Evolutionary conservation across 2,888 invertebrate genomes (phyloP).

Genomic region (Patella ulyssiponensis): DNA sequence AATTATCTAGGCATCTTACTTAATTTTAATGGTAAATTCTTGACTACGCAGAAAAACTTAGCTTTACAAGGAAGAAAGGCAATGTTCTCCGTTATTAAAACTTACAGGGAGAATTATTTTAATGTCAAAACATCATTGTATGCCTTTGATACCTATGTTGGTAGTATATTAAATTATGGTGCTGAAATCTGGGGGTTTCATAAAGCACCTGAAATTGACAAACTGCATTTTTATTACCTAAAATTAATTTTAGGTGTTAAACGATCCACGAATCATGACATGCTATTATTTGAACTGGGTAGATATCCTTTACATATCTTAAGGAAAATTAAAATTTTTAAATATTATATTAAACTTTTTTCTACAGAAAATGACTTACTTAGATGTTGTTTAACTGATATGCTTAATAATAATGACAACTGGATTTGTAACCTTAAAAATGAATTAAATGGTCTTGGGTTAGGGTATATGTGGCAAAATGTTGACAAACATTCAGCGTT

Average conservation of each 20-base stretch:
- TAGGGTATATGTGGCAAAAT: not conserved
- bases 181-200: constrained; percentile 16
- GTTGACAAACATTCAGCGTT: not conserved
- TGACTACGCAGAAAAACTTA: not conserved
- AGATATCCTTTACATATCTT: not conserved
- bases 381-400: not conserved
- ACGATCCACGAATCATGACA: constrained; percentile 1
- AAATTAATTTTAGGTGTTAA: constrained; percentile 11
- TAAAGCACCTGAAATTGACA: constrained; percentile 10
- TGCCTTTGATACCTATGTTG: constrained; percentile 15
- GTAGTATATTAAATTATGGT: constrained; percentile 12
- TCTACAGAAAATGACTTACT: not conserved
- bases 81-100: constrained; percentile 4
- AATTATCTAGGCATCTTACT: not conserved
- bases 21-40: constrained; percentile 4
- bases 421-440: constrained; percentile 4
- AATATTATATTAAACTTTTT: not conserved
- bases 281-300: not conserved
- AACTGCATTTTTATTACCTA: constrained; percentile 15
- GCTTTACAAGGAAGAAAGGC: constrained; percentile 9
- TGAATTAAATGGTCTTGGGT: not conserved
- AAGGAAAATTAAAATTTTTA: not conserved
- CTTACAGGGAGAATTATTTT: constrained; percentile 10
- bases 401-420: not conserved
- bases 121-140: constrained; percentile 14